Base-by-base conservation (phyloP, 2,888 invertebrate genomes). In the Cephus pygmeus region DNA sequence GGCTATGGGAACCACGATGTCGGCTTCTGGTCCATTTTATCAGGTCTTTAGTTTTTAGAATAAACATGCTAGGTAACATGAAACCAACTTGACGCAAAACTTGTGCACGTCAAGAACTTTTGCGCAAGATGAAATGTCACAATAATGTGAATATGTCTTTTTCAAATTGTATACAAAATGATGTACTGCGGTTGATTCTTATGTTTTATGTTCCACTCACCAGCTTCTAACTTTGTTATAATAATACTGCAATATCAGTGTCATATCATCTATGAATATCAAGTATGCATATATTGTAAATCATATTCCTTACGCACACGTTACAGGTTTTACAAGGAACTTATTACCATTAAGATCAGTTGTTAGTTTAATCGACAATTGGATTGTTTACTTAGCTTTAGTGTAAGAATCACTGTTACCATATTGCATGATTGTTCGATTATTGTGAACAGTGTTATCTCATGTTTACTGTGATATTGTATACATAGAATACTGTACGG, bases 21-120 rank as follows among this genome's bases (percentile, higher is more conserved):
- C 34, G 87, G 87, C 77, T 87, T 86, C 82, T 87, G 87, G 87
- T 86, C 87, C 15, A 79, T 87, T 56, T 77, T 87, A 75, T 81
- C 84, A 87, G 86, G 87, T 87, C 9, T 23, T 56, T 23, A 56
- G 23, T 56, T 56, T 56, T 56, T 56, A 0, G 23, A 56, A 56
- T 56, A 23, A 56, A 56, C 23, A 9, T 56, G 9, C 23, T 56
- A 56, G 15, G 23, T 56, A 56, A 56, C 23, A 56, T 6, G 23
- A 56, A 56, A 1, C 9, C 23, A 23, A 56, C 56, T 23, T 56
- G 23, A 15, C 9, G 23, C 56, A 56, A 23, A 9, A 9, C 56
- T 1, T 56, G 6, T 40, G 9, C 23, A 23, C 56, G 23, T 56
- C 56, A 56, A 56, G 23, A 56, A 56, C 2, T 56, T 56, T 56